Conservation (phyloP, 2,797 vertebrate species). For the Pseudochirops corinnae region DNA sequence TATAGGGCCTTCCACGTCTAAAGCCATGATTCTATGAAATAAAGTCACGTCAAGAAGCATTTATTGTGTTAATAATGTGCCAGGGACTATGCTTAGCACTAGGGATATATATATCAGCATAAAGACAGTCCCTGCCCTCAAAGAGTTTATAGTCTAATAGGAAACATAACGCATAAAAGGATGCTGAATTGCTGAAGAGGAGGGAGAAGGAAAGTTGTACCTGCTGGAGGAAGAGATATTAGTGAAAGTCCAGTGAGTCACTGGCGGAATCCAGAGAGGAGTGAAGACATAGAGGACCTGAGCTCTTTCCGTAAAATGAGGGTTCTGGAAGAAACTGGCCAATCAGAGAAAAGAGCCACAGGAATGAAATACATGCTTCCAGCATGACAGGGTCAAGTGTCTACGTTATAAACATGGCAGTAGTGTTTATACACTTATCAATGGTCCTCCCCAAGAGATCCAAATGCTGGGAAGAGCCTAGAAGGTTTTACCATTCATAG, state of each 20-base stretch:
- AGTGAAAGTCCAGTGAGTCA: neutral
- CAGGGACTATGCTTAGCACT: neutral
- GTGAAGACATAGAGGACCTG: neutral
- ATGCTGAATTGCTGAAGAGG: neutral
- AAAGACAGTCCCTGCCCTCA: neutral
- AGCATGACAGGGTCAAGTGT: neutral
- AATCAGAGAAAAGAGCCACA: neutral
- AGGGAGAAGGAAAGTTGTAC: neutral
- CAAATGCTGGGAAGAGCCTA: neutral
- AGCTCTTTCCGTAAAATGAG: neutral
- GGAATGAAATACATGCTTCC: neutral
- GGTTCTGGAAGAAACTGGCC: neutral
- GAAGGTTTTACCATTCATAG: neutral
- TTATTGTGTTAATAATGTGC: neutral
- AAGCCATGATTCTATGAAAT: neutral
- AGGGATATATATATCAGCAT: neutral
- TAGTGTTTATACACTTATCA: neutral
- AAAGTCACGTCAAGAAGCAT: neutral
- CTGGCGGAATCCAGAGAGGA: neutral
- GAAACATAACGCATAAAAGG: neutral
- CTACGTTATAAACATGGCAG: neutral
- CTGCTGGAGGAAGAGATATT: neutral
- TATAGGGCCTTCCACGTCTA: neutral
- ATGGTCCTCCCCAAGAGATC: neutral
- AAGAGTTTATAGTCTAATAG: neutral